Base-by-base conservation (phyloP, 2,113 vertebrate species). In the Cathartes aura region DNA sequence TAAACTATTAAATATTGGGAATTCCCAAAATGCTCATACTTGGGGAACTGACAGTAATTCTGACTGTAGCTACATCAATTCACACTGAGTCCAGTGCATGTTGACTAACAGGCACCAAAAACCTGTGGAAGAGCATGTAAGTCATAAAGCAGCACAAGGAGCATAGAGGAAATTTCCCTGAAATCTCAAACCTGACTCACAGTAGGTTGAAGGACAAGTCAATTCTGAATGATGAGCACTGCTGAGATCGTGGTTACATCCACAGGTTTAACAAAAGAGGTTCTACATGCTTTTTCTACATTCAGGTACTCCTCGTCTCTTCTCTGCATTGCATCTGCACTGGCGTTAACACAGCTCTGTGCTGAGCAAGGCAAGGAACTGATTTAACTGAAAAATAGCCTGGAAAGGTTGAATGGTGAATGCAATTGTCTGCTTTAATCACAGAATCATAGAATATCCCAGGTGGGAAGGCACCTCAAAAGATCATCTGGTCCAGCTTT, bases 231-330 rank as follows among this genome's bases (percentile, higher is more conserved):
- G 9, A 23, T 9, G 22, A 47, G 9, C 29, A 32, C 24, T 64
- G 45, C 22, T 56, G n/a, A 40, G 29, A 14, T 6, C 9, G 12
- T 42, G 42, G 17, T 52, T 55, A 13, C 2, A 22, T 38, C 15
- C 16, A 22, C 5, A 64, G 8, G 15, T 36, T 43, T 14, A 36
- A 43, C 7, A 34, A 16, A 58, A 43, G 8, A 48, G 1, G 21
- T 24, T 87, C 24, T 48, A 11, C 14, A 17, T 19, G 21, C 1
- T 89, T 86, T 21, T 63, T 38, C 32, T 40, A 6, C 3, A 4
- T 26, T 76, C 32, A 24, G 11, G 4, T 50, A 34, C 10, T 55
- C 1, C 0, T 40, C 5, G 1, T 36, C 32, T 63, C 24, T 50
- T 47, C 8, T 58, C 19, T 62, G 32, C 18, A 19, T 6, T 48